Evolutionary conservation across 2,888 invertebrate genomes (phyloP).

Genomic region (Polyommatus icarus): DNA sequence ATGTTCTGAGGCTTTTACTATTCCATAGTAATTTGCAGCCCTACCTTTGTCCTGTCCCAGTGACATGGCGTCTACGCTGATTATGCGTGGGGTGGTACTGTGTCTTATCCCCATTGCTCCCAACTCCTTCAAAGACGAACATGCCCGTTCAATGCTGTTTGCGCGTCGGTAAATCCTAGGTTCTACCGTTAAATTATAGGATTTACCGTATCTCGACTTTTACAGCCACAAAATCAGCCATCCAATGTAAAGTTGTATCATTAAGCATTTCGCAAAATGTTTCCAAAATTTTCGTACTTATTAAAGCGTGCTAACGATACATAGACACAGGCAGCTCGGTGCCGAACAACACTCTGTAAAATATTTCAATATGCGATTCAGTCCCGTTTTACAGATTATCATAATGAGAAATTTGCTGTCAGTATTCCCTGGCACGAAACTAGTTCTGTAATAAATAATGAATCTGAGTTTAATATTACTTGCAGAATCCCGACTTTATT

Average conservation of each 20-base stretch:
- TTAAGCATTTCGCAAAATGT: conserved; percentile 17
- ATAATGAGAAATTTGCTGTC: conserved; percentile 35
- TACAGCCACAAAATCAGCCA: neutral
- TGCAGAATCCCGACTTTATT: conserved; percentile 31
- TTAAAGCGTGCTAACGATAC: conserved; percentile 24
- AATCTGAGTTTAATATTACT: conserved; percentile 32
- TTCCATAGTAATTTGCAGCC: too few relatives aligned
- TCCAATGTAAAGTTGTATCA: conserved; percentile 32
- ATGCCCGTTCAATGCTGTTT: too few relatives aligned
- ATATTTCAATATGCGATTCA: conserved; percentile 33
- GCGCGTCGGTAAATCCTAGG: too few relatives aligned
- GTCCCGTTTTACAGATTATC: conserved; percentile 37
- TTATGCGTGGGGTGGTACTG: too few relatives aligned
- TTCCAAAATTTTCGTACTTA: conserved; percentile 25
- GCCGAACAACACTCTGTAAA: conserved; percentile 28
- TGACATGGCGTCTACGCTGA: too few relatives aligned
- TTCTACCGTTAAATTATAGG: neutral
- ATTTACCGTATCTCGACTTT: neutral
- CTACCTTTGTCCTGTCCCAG: too few relatives aligned
- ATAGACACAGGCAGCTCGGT: conserved; percentile 10
- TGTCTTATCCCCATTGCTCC: too few relatives aligned
- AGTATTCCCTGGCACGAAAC: conserved; percentile 33
- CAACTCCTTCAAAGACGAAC: too few relatives aligned
- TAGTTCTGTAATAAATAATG: conserved; percentile 15
- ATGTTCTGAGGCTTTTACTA: too few relatives aligned